These are phyloP conservation scores for Sminthurinus signatus DNA, from an alignment of 1,140 invertebrate genomes.

Conservation along the genomic window DNA sequence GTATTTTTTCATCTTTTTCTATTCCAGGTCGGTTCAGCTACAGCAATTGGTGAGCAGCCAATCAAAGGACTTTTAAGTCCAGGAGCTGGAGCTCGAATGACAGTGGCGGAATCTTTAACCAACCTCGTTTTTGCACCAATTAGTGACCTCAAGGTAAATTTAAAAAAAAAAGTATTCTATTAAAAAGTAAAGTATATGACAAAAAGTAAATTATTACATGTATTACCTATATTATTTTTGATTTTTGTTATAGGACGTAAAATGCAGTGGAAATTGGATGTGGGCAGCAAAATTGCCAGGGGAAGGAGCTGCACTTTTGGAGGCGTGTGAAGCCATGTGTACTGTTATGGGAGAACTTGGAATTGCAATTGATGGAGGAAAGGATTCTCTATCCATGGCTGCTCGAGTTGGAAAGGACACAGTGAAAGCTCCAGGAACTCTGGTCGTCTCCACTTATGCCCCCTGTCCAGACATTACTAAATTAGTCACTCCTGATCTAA, in stretches of 20 bases:
- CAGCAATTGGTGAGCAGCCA: slow-evolving; percentile 93
- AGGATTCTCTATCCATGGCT: slow-evolving; percentile 97
- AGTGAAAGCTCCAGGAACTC: slow-evolving; percentile 81
- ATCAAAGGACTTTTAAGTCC: slow-evolving; percentile 82
- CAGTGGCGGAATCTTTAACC: slow-evolving; percentile 87
- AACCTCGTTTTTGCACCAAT: slow-evolving; percentile 93
- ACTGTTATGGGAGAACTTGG: slow-evolving; percentile 74
- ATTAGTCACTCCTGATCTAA: slow-evolving; percentile 80
- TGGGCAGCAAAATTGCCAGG: slow-evolving; percentile 92
- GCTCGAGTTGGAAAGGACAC: slow-evolving; percentile 65
- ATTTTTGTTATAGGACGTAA: slow-evolving; percentile 62
- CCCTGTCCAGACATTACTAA: slow-evolving; percentile 78
- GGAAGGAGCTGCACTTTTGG: slow-evolving; percentile 78
- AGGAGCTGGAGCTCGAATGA: slow-evolving; percentile 79
- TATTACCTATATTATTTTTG: not conserved
- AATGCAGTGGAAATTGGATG: slow-evolving; percentile 99
- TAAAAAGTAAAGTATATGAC: slow-evolving; percentile 13
- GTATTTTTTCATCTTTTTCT: slow-evolving; percentile 1
- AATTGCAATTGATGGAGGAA: slow-evolving; percentile 93
- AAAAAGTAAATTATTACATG: too few relatives aligned
- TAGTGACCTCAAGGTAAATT: slow-evolving; percentile 61
- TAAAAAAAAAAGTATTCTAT: not conserved
- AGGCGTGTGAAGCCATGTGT: slow-evolving; percentile 84
- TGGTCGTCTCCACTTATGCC: slow-evolving; percentile 92
- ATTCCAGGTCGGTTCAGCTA: slow-evolving; percentile 73